phyloP scores from a whole-genome alignment of 2,113 vertebrate genomes.

The Megaceryle torquata region DNA sequence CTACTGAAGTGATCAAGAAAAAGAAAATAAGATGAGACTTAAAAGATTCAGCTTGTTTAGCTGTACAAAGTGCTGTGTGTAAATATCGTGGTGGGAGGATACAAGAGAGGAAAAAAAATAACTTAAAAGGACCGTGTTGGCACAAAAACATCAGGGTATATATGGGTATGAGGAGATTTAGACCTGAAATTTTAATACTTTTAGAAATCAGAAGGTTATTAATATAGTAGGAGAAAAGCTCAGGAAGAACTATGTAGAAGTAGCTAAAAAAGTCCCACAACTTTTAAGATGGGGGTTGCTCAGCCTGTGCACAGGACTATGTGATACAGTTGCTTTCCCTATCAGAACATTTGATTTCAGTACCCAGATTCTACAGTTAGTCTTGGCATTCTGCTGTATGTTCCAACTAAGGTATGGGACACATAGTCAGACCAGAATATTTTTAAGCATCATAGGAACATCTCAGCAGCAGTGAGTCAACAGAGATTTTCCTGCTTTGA shows the following conservation, averaged over 20 bases:
- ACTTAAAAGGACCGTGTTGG: neutral
- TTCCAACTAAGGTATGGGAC: neutral
- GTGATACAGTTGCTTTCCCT: fast-evolving
- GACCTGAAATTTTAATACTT: neutral
- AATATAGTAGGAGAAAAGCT: neutral
- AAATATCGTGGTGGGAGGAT: neutral
- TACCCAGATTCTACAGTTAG: neutral
- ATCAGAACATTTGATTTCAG: neutral
- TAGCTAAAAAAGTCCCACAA: neutral
- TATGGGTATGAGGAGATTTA: neutral
- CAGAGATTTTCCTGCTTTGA: neutral
- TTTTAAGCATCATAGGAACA: neutral
- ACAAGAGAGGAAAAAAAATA: neutral
- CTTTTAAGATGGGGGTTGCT: neutral
- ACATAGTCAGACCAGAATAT: neutral
- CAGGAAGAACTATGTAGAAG: neutral
- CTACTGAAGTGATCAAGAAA: neutral
- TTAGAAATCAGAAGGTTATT: neutral
- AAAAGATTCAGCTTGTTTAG: neutral
- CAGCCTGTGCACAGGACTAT: neutral
- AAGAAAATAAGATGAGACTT: neutral
- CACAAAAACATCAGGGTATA: neutral
- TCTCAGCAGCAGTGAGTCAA: neutral
- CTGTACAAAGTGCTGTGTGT: neutral
- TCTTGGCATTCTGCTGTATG: neutral